These are phyloP conservation scores for Phymorhynchus buccinoides DNA, from an alignment of 1,140 invertebrate genomes.

Conservation along the genomic window DNA sequence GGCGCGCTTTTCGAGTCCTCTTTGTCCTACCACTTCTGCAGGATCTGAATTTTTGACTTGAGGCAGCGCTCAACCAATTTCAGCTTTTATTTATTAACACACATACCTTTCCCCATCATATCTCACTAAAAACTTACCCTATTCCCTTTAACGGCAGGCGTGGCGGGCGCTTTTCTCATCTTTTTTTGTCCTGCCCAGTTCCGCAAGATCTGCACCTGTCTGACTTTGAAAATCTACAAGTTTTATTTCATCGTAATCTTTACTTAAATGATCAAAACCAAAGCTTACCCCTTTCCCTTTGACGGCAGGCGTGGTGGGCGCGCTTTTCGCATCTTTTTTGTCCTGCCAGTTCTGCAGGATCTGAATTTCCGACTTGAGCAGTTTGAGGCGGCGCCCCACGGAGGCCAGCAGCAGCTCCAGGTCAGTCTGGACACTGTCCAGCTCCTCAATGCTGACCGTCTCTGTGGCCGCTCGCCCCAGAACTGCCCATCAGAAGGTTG, in stretches of 20 bases:
- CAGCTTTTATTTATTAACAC: too few relatives aligned
- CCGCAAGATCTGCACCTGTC: too few relatives aligned
- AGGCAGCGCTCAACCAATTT: too few relatives aligned
- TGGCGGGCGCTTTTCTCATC: too few relatives aligned
- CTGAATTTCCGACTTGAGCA: constrained; percentile 82
- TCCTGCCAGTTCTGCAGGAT: constrained; percentile 72
- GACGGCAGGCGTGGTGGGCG: constrained; percentile 39
- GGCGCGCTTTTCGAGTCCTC: too few relatives aligned
- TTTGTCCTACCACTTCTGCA: too few relatives aligned
- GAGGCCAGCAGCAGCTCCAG: constrained; percentile 89
- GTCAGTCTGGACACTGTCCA: constrained; percentile 89
- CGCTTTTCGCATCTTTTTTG: constrained; percentile 69
- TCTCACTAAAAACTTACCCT: too few relatives aligned
- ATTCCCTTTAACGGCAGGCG: constrained; percentile 67
- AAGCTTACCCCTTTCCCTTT: constrained; percentile 69
- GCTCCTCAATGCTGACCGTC: constrained; percentile 82
- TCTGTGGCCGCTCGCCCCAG: constrained; percentile 79
- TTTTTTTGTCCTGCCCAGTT: constrained; percentile 72
- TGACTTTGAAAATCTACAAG: too few relatives aligned
- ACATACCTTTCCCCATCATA: too few relatives aligned
- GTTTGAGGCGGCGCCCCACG: constrained; percentile 83
- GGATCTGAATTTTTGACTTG: too few relatives aligned
- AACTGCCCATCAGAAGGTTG: constrained; percentile 68
- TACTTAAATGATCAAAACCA: not conserved
- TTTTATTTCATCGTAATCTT: too few relatives aligned